Conservation (phyloP, 1,140 invertebrate genomes). For the Camponotus floridanus region DNA sequence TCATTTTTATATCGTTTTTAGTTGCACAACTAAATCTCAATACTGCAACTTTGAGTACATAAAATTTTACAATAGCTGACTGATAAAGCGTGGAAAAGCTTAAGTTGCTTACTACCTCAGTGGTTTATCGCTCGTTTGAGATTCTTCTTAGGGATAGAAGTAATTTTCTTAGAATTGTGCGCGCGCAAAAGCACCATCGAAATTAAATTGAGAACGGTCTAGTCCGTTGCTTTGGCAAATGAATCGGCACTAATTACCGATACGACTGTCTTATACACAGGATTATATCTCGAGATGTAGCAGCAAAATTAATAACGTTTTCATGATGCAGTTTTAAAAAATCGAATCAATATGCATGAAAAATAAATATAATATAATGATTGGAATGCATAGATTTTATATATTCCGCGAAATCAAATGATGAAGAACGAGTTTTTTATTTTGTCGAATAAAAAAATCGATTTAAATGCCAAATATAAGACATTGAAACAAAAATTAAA, state of each 20-base stretch:
- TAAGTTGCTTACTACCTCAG: neutral
- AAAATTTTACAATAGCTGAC: conserved; percentile 2
- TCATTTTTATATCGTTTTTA: neutral
- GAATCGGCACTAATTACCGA: conserved; percentile 52
- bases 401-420: conserved; percentile 9
- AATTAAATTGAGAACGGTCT: conserved; percentile 50
- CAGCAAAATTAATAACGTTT: conserved; percentile 44
- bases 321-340: neutral
- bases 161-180: conserved; percentile 34
- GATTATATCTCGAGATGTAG: conserved; percentile 15
- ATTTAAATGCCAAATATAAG: neutral
- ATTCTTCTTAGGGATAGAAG: conserved; percentile 31
- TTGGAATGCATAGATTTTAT: conserved; percentile 13
- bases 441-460: neutral
- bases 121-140: conserved; percentile 25
- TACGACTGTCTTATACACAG: conserved; percentile 35
- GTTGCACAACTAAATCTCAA: neutral
- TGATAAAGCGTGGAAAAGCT: conserved; percentile 1
- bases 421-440: neutral
- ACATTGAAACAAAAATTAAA: conserved; percentile 8
- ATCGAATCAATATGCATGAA: conserved; percentile 2
- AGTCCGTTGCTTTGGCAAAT: conserved; percentile 41
- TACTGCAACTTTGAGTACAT: neutral
- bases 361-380: neutral
- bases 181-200: conserved; percentile 26